A percentile compares a stretch with the other conserved stretches of the same genome.
These are phyloP conservation scores for Labroides dimidiatus DNA, from an alignment of 2,797 vertebrate species.

Conservation along the genomic window DNA sequence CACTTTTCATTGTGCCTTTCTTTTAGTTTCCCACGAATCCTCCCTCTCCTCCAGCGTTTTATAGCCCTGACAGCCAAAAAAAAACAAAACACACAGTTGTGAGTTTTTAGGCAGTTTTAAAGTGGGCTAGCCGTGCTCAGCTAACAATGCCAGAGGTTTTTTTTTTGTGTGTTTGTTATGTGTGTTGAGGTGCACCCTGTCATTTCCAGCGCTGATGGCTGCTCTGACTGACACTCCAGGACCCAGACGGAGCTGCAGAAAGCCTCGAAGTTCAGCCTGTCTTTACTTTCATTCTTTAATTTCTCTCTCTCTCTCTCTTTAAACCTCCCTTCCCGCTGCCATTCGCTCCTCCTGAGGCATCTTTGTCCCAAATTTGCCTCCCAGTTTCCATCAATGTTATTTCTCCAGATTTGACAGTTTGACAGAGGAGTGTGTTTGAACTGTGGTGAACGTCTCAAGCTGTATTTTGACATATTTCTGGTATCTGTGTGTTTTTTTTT, in stretches of 20 bases:
- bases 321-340: slow-evolving; percentile 24
- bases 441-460: slow-evolving; percentile 33
- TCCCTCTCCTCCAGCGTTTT: neutral
- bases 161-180: slow-evolving; percentile 12
- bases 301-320: slow-evolving; percentile 4
- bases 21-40: neutral
- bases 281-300: neutral
- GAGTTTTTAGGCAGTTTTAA: slow-evolving; percentile 26
- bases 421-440: slow-evolving; percentile 63
- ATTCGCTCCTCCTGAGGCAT: slow-evolving; percentile 50
- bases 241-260: slow-evolving; percentile 15
- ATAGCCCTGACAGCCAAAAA: slow-evolving; percentile 36
- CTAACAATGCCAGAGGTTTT: slow-evolving; percentile 24
- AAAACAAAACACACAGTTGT: slow-evolving; percentile 9
- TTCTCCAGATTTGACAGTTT: slow-evolving; percentile 57
- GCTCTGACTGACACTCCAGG: slow-evolving; percentile 48
- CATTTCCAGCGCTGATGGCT: slow-evolving; percentile 47
- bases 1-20: neutral
- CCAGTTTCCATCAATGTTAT: slow-evolving; percentile 42
- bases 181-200: slow-evolving; percentile 6
- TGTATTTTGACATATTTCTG: slow-evolving; percentile 53
- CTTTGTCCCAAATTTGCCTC: slow-evolving; percentile 70
- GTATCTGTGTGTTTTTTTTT: neutral
- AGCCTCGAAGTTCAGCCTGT: slow-evolving; percentile 19
- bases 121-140: slow-evolving; percentile 9